These are phyloP conservation scores for Gadus chalcogrammus DNA, from an alignment of 2,113 vertebrate genomes.

Conservation along the genomic window DNA sequence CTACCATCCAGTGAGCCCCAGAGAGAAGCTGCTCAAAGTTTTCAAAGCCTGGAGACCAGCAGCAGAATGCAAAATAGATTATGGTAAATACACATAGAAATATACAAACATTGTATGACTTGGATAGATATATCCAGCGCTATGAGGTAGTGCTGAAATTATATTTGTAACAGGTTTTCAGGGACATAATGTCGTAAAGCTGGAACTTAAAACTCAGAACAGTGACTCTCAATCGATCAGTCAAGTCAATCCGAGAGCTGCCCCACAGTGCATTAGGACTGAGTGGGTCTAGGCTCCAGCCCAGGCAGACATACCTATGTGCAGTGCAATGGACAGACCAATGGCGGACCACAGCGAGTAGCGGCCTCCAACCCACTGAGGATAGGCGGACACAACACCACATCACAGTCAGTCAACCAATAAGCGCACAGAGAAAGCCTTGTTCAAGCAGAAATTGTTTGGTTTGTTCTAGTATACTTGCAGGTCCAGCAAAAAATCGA, in stretches of 20 bases:
- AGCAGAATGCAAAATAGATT: neutral
- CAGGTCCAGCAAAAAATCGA: no score
- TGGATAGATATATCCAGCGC: no score
- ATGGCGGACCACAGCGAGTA: constrained; percentile 98
- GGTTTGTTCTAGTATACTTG: neutral
- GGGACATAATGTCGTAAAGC: no score
- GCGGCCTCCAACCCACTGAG: constrained; percentile 96
- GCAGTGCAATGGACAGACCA: constrained; percentile 95
- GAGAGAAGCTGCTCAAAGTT: constrained; percentile 89
- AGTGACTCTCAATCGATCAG: no score
- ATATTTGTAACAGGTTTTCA: no score
- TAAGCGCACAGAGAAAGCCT: constrained; percentile 20
- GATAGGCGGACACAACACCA: constrained; percentile 40
- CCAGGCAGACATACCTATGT: constrained; percentile 77
- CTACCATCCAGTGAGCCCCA: constrained; percentile 97
- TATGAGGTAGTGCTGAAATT: no score
- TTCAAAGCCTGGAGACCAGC: constrained; percentile 67
- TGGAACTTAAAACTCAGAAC: no score
- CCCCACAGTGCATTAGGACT: no score
- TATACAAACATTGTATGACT: no score
- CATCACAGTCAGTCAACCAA: constrained; percentile 37
- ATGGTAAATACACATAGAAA: no score
- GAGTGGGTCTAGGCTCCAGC: neutral
- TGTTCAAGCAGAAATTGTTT: neutral
- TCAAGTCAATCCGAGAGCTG: no score